Base-by-base conservation (phyloP, 2,888 invertebrate genomes). In the Parapristionchus giblindavisi region DNA sequence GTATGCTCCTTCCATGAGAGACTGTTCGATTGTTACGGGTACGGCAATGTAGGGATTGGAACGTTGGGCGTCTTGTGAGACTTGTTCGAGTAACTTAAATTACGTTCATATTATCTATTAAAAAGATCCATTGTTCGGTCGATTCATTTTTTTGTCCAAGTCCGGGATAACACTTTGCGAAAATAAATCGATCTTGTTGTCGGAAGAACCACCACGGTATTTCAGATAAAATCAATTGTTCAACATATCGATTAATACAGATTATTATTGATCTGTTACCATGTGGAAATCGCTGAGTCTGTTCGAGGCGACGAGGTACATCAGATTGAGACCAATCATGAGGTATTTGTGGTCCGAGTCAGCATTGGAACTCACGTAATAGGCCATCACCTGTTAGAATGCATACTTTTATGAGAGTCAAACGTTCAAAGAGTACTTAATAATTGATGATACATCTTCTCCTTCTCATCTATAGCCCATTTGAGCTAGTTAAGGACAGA, bases 1-100 rank as follows among this genome's bases (percentile, higher is more conserved):
- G 88, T 99, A 99, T 82, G 96, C 95, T 65, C 99, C 99, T 89
- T 99, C 99, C 97, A 99, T 99, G 74, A 99, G 91, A 89, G 96
- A 97, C 89, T 99, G 99, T 87, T 99, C 99, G 87, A 99, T 91
- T 11, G 95, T 94, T 17, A 99, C 91, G 0, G 98, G 96, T 88
- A 97, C 96, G 78, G 93, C 92, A 76, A 99, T 95, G 89, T 95
- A 99, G 27, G 94, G 93, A 88, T 98, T 96, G 70, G 92, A 93
- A 88, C 95, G 93, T 82, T 98, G 93, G 73, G 94, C 93, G 88
- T 95, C 94, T 4, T 94, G 93, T 0, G 96, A 94, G 43, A 99
- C 90, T 36, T 96, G 91, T 88, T 99, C 99, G 81, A 99, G 89
- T 14, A 87, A 79, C 84, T 84, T 43, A 77, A 83, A 68, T 65